Evolutionary conservation across 2,888 invertebrate species (phyloP), one percentile per base, ranked within the genome.

Genomic region (Acrobeloides nanus): DNA sequence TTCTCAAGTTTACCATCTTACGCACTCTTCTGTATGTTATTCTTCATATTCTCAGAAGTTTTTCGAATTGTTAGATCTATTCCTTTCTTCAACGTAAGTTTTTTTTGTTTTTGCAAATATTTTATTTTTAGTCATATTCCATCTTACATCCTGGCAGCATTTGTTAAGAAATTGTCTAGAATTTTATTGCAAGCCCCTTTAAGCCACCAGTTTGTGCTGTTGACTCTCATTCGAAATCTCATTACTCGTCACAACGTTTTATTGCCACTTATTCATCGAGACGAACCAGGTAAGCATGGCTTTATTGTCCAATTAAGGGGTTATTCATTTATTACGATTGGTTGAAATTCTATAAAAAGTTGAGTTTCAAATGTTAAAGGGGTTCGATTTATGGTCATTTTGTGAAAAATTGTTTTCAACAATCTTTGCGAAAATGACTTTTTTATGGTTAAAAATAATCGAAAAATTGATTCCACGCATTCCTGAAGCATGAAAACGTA

Each of bases 1-100:
- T 77, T 83, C 83, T 62, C 89, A 92, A 68, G 80, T 95, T n/a
- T 95, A 95, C 78, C 84, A 85, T 18, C 84, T 95, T 83, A 85
- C 90, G 71, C 85, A 87, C 69, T 86, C 89, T 0, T 84, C 85
- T 67, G 84, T 93, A 67, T 87, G 93, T 75, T 85, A 86, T 68
- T 87, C 86, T 10, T 85, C 87, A 67, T 89, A 87, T 77, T 86
- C 87, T 75, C 83, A 85, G 1, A 81, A 89, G 35, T 83, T 95
- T 48, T 84, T 92, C 76, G 85, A 86, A 67, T 80, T 93, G 49
- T 81, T 87, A 0, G 87, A 93, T 74, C 80, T 89, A 54, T 93
- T 95, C 76, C 80, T 95, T 21, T 85, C 86, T 51, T 95, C 93
- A 18, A 17, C 33, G 34, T 42, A 10, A 15, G 25, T 38, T 2